Evolutionary conservation across 2,888 invertebrate genomes (phyloP).

Genomic region (Drosophila paranaensis): DNA sequence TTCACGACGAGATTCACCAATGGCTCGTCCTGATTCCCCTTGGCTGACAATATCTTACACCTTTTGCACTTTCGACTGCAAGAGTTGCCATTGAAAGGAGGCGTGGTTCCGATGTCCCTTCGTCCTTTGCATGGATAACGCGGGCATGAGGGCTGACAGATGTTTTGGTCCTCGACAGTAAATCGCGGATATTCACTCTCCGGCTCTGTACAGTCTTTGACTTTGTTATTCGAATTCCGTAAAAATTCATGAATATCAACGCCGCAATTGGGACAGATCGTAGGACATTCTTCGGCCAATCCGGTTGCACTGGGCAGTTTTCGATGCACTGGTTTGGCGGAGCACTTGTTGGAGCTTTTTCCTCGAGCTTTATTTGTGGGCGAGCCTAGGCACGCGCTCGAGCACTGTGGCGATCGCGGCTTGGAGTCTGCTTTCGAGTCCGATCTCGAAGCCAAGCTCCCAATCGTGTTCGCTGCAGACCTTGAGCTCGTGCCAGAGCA

Average conservation of each 20-base stretch:
- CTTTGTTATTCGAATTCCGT: background rate
- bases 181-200: background rate
- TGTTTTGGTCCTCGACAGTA: background rate
- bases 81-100: background rate
- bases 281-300: background rate
- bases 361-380: background rate
- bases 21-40: background rate
- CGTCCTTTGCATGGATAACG: background rate
- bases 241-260: background rate
- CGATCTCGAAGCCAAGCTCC: background rate
- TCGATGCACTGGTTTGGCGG: background rate
- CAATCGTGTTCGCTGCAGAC: background rate
- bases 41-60: slow-evolving; percentile 7
- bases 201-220: background rate
- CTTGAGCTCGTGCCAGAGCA: background rate
- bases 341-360: background rate
- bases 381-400: background rate
- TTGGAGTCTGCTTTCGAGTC: background rate
- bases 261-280: slow-evolving; percentile 17
- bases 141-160: background rate
- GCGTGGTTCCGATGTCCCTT: too few relatives aligned
- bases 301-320: background rate
- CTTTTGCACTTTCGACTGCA: background rate
- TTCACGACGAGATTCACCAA: slow-evolving; percentile 8
- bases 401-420: background rate